phyloP scores from a whole-genome alignment of 2,888 invertebrate species.

The Nephrotoma flavescens region DNA sequence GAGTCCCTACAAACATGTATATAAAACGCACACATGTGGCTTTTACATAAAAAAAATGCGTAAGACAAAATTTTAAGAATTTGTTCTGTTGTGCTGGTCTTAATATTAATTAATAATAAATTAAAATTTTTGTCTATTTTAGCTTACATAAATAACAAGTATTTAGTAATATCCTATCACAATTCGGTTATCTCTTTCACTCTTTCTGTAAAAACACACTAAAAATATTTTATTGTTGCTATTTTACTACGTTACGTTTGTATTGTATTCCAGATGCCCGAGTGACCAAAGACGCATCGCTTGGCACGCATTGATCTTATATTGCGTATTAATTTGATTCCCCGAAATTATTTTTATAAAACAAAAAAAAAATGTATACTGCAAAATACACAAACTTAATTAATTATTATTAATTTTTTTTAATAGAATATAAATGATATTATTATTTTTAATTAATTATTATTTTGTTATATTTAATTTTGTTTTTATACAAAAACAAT shows the following conservation, averaged over 20 bases:
- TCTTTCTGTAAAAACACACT: not conserved
- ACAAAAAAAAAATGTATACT: not conserved
- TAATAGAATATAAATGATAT: not conserved
- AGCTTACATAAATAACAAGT: not conserved
- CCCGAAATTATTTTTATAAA: not conserved
- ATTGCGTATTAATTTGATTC: not conserved
- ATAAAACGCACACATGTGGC: too few species aligned
- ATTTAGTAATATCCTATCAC: not conserved
- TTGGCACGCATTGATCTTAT: not conserved
- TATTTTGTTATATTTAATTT: not conserved
- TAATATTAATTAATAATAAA: not conserved
- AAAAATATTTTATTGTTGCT: not conserved
- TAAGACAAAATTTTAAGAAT: not conserved
- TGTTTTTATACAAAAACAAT: not conserved
- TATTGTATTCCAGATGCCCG: not conserved
- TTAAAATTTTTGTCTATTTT: not conserved
- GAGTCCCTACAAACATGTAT: too few species aligned
- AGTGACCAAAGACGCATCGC: not conserved
- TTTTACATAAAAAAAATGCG: not conserved
- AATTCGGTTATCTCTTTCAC: not conserved
- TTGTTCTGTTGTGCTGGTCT: not conserved
- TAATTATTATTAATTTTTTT: not conserved
- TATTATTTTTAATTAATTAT: not conserved
- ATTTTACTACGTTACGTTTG: not conserved
- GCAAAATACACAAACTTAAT: not conserved